These are phyloP conservation scores for Erannis defoliaria DNA, from an alignment of 2,888 invertebrate genomes.

Conservation along the genomic window DNA sequence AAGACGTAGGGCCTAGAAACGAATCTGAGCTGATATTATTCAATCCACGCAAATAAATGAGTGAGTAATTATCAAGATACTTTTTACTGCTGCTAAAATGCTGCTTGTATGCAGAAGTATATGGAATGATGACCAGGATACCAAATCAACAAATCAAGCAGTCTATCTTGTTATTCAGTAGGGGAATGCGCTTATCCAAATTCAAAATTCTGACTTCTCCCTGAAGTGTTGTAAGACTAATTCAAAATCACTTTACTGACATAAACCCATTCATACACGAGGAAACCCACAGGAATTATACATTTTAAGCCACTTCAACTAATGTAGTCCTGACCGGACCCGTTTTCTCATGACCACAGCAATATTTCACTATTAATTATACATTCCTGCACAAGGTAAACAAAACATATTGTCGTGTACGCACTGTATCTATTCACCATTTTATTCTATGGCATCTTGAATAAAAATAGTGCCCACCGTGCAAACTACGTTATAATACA, in stretches of 20 bases:
- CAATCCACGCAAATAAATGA: no score
- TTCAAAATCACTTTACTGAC: constrained; percentile 45
- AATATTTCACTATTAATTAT: constrained; percentile 83
- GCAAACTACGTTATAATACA: constrained; percentile 79
- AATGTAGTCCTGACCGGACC: constrained; percentile 67
- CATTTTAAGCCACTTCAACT: constrained; percentile 48
- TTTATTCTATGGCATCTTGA: constrained; percentile 66
- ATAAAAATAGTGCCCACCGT: constrained; percentile 73
- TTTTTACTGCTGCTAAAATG: no score
- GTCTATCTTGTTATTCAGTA: neutral
- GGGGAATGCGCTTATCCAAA: constrained; percentile 27
- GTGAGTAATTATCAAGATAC: no score
- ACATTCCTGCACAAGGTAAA: constrained; percentile 83
- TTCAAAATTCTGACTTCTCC: constrained; percentile 37
- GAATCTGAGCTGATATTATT: no score
- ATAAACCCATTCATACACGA: constrained; percentile 32
- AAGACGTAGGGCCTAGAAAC: no score
- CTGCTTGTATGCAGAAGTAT: no score
- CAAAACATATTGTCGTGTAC: constrained; percentile 68
- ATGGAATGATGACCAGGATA: no score
- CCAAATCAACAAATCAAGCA: no score
- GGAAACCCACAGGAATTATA: constrained; percentile 43
- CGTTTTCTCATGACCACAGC: constrained; percentile 79
- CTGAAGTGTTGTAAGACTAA: constrained; percentile 47
- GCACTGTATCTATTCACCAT: constrained; percentile 45